Evolutionary conservation across 2,888 invertebrate genomes (phyloP), one percentile per base, ranked within the genome.

Genomic region (Microplitis deprimator): DNA sequence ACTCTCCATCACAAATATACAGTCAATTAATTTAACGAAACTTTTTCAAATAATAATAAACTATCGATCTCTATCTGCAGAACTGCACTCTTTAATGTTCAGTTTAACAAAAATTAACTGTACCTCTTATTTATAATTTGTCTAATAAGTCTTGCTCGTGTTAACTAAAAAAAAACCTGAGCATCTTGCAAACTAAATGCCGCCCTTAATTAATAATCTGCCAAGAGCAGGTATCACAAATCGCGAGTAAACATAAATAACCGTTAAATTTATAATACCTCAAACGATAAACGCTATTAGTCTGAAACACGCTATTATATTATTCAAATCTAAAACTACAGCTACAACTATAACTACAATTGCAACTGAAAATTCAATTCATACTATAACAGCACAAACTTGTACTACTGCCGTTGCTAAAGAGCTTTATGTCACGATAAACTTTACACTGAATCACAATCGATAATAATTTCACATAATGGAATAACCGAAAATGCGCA

Each of bases 391-490:
- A 41, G 7, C 41, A 41, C 3, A 7, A 41, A 41, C 41, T 41
- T 10, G 41, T 10, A 41, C 41, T 41, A 41, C 10, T 41, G 6
- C 5, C 50, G 50, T 13, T 50, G 50, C 13, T 8, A 8, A 50
- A 41, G 10, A 41, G 41, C 41, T 41, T 41, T 41, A 41, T 50
- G 50, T 50, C 50, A 50, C 50, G 50, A 50, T 50, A 50, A 50
- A 50, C 50, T 50, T 50, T 50, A 50, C 50, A 50, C 50, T 50
- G 50, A 50, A 50, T 50, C 50, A 50, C 50, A 50, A 50, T 50
- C 50, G 50, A 50, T 50, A 50, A 13, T 13, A 50, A 50, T 13
- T 50, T 50, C 50, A 50, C 13, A 50, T 50, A 8, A 16, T 64
- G 6, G 8, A 64, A 64, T n/a, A 29, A 38, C 39, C 10, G 10